Evolutionary conservation across 2,113 vertebrate genomes (phyloP), one percentile per base, ranked within the genome.

Genomic region (Archocentrus centrarchus): DNA sequence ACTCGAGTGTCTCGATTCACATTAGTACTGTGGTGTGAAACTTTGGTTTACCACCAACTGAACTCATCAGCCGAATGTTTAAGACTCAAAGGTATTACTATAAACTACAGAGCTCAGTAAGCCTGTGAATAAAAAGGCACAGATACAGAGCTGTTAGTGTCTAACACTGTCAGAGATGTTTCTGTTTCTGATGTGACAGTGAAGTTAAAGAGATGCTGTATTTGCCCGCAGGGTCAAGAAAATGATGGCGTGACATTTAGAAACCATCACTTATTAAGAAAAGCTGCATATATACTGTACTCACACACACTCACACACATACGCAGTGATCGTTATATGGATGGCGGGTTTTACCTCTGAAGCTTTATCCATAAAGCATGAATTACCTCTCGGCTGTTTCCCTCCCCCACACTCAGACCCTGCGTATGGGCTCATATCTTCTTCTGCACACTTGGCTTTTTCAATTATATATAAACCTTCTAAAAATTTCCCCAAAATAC

Each of bases 161-260:
- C 6, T 1, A 10, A 37, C 1, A n/a, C 22, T 5, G 18, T 86
- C 82, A 14, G 84, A n/a, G 47, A 68, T 7, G n/a, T 3, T 15
- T 58, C 47, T 61, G 30, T 58, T 70, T 81, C 22, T 39, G 17
- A 18, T 18, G n/a, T 37, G 24, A 53, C 14, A 18, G 59, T 22
- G 24, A 61, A 11, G 57, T 22, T 60, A 78, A 75, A 41, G 66
- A 30, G 63, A 75, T 57, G 39, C 50, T 70, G 11, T 6, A 75
- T 55, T 75, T 39, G 64, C 73, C 88, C 84, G 86, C 68, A 61
- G 73, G 35, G 37, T 41, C 2, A 53, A 76, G 83, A 90, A 88
- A 83, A 81, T 73, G 62, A 30, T 62, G 44, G 41, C 32, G 55
- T 90, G 88, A 87, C 88, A 91, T 91, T 93, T 93, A 75, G 44